Evolutionary conservation across 2,888 invertebrate genomes (phyloP).

Genomic region (Camptogramma bilineatum): DNA sequence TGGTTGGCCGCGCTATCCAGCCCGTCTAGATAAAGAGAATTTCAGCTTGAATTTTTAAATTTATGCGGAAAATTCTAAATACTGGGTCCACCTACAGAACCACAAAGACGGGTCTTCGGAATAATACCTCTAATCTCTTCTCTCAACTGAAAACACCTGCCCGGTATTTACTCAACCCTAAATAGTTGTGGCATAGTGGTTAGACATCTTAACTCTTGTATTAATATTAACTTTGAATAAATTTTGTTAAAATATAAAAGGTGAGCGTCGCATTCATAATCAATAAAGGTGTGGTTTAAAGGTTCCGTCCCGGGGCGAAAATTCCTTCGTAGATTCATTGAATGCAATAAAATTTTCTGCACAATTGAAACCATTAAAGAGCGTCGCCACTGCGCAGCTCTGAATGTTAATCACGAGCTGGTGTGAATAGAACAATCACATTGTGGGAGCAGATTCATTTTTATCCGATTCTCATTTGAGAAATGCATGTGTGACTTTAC

Average conservation of each 20-base stretch:
- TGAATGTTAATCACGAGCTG: conserved; percentile 79
- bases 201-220: conserved; percentile 10
- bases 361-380: conserved; percentile 83
- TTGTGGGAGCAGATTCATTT: conserved; percentile 67
- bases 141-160: conserved; percentile 50
- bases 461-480: conserved; percentile 62
- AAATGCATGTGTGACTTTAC: conserved; percentile 42
- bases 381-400: conserved; percentile 66
- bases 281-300: conserved; percentile 68
- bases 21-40: conserved; percentile 23
- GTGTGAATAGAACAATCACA: conserved; percentile 81
- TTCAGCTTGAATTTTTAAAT: conserved; percentile 29
- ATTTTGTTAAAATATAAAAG: conserved; percentile 23
- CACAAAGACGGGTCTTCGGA: conserved; percentile 38
- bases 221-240: conserved; percentile 15
- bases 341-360: conserved; percentile 83
- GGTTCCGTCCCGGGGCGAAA: conserved; percentile 58
- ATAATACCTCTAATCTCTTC: conserved; percentile 60
- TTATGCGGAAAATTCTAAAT: conserved; percentile 28
- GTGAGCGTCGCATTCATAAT: conserved; percentile 47
- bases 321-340: conserved; percentile 71
- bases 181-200: conserved; percentile 36
- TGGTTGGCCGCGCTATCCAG: conserved; percentile 20
- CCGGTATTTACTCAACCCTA: conserved; percentile 42
- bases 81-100: conserved; percentile 28